Evolutionary conservation across 2,113 vertebrate species (phyloP).

Genomic region (Zosterops pallidus): DNA sequence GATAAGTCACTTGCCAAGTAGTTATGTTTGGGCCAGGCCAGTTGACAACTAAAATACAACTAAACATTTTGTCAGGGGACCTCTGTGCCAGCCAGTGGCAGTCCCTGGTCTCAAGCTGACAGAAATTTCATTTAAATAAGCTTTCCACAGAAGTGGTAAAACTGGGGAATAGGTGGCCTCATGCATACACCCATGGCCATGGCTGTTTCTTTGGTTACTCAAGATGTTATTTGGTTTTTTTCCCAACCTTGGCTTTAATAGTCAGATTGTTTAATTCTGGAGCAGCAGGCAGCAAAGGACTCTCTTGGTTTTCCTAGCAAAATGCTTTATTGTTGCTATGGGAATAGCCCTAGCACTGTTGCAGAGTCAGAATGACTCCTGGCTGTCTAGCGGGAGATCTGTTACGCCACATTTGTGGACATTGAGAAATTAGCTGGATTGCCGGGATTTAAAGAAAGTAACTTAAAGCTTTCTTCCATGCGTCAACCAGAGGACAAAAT

Average conservation of each 20-base stretch:
- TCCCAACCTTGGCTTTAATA: not conserved
- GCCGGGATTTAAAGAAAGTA: not conserved
- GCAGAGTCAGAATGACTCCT: not conserved
- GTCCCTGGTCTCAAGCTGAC: not conserved
- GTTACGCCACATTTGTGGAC: not conserved
- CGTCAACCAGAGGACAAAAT: not conserved
- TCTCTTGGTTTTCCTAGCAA: not conserved
- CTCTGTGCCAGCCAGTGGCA: not conserved
- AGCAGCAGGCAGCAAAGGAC: not conserved
- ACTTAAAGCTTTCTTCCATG: not conserved
- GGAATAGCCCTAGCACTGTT: not conserved
- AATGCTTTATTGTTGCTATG: constrained; percentile 16
- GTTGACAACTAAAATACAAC: not conserved
- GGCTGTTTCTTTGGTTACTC: not conserved
- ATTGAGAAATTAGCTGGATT: not conserved
- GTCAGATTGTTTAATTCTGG: not conserved
- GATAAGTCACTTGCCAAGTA: not conserved
- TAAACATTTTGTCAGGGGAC: not conserved
- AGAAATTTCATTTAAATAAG: not conserved
- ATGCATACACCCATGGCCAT: fast-evolving
- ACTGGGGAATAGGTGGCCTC: not conserved
- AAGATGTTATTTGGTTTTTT: not conserved
- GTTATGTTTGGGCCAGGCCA: not conserved
- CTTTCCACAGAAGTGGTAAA: not conserved
- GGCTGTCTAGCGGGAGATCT: not conserved